These are phyloP conservation scores for Urophycis tenuis DNA, from an alignment of 2,797 vertebrate genomes.

Conservation along the genomic window DNA sequence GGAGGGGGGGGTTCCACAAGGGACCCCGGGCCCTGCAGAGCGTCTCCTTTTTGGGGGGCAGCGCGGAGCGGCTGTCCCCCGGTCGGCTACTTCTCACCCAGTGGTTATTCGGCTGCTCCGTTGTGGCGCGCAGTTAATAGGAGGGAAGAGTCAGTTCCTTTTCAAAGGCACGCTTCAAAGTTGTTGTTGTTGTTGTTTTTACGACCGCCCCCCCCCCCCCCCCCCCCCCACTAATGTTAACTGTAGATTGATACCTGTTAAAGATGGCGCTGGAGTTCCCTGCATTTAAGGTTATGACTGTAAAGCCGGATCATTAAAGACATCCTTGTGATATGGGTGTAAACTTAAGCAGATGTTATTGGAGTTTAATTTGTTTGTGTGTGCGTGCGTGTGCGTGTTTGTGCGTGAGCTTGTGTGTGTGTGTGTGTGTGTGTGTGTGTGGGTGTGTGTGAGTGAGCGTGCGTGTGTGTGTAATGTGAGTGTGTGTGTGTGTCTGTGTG, in stretches of 20 bases:
- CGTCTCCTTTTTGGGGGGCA: too few relatives aligned
- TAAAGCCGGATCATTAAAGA: constrained; percentile 4
- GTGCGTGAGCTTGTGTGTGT: constrained; percentile 1
- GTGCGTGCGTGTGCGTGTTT: neutral
- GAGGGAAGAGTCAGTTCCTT: neutral
- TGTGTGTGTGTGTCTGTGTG: neutral
- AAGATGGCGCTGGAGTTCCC: neutral
- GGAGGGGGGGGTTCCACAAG: too few relatives aligned
- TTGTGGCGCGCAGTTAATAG: neutral
- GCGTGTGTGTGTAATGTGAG: neutral
- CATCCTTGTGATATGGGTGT: neutral
- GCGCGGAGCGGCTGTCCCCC: too few relatives aligned
- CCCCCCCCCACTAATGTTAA: neutral
- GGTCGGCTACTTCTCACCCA: neutral
- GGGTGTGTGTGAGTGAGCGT: neutral
- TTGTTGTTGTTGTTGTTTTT: neutral
- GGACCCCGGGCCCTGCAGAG: too few relatives aligned
- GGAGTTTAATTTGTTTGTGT: neutral
- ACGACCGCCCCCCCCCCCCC: neutral
- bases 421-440: neutral
- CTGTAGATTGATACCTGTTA: neutral
- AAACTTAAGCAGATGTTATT: neutral
- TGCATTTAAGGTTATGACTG: constrained; percentile 4
- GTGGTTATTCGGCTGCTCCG: neutral
- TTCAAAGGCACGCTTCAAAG: constrained; percentile 1